phyloP scores from a whole-genome alignment of 2,888 invertebrate species.

The Dorcus hopei region DNA sequence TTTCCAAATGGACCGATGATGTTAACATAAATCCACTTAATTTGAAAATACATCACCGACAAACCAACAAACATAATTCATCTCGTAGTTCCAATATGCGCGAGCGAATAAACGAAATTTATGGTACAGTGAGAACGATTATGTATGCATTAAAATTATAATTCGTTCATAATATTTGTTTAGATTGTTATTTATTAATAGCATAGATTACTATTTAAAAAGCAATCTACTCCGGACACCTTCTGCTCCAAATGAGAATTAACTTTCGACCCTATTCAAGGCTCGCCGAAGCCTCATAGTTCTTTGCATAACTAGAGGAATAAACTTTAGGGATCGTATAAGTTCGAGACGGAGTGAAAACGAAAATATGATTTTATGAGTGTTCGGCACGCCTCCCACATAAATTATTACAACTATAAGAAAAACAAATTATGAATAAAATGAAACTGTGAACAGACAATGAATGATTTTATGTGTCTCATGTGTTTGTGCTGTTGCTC shows the following conservation, averaged over 20 bases:
- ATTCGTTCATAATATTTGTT: conserved; percentile 48
- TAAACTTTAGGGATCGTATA: conserved; percentile 16
- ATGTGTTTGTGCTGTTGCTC: too few species aligned
- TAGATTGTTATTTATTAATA: conserved; percentile 47
- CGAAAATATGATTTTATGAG: conserved; percentile 36
- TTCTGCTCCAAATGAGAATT: background rate
- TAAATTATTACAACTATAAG: conserved; percentile 29
- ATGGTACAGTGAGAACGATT: conserved; percentile 37
- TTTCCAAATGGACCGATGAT: conserved; percentile 11
- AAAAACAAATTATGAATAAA: background rate
- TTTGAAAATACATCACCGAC: conserved; percentile 15
- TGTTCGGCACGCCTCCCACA: conserved; percentile 34
- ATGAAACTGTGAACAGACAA: too few species aligned
- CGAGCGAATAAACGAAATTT: conserved; percentile 42
- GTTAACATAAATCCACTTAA: conserved; percentile 15
- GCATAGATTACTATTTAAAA: conserved; percentile 41
- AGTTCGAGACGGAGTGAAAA: conserved; percentile 18
- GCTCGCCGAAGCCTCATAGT: background rate
- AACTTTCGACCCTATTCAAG: background rate
- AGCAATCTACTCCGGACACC: conserved; percentile 33
- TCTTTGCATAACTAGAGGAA: conserved; percentile 11
- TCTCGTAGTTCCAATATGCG: conserved; percentile 33
- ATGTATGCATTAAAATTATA: conserved; percentile 48
- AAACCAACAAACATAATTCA: conserved; percentile 15
- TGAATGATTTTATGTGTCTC: too few species aligned